Evolutionary conservation across 1,140 invertebrate species (phyloP), one percentile per base, ranked within the genome.

Genomic region (Platyura marginata): DNA sequence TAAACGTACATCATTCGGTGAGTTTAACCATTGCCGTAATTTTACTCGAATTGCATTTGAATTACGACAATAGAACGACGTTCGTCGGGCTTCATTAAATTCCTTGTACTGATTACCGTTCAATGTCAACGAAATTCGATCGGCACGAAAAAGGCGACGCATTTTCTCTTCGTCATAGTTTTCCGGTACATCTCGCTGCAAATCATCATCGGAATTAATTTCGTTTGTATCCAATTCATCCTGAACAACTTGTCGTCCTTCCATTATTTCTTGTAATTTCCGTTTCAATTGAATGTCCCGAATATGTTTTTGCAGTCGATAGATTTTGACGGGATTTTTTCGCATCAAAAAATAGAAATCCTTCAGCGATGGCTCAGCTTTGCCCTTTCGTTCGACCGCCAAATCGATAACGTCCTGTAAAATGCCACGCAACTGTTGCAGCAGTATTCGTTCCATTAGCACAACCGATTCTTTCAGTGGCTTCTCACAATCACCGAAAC

Each of bases 271-370:
- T 2, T 57, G 45, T 5, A 59, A 56, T 20, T 50, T 38, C 23
- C 56, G 59, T 1, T 59, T 46, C 37, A 56, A 56, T 15, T 55
- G 50, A 52, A 61, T 53, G 35, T 61, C 56, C 34, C 54, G 59
- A 1, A 61, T 43, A 33, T 61, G 54, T 33, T 61, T 61, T 13
- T 57, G 49, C 55, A 61, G 57, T 3, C 59, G 53, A 2, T 56
- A 53, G 40, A 61, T 57, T 39, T 58, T 59, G 0, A 58, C 54
- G 0, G 55, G 51, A 49, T 61, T 54, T 40, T 52, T 55, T 1
- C 56, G 51, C 58, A 61, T 61, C 1, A 61, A 41, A 34, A 61
- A 61, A 44, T 61, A 58, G 40, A 61, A 61, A 39, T 61, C 59
- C 8, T 51, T 52, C 40, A 56, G 58, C 4, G 55, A 55, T 6